phyloP scores from a whole-genome alignment of 2,888 invertebrate genomes.

The Parthenolecanium corni region DNA sequence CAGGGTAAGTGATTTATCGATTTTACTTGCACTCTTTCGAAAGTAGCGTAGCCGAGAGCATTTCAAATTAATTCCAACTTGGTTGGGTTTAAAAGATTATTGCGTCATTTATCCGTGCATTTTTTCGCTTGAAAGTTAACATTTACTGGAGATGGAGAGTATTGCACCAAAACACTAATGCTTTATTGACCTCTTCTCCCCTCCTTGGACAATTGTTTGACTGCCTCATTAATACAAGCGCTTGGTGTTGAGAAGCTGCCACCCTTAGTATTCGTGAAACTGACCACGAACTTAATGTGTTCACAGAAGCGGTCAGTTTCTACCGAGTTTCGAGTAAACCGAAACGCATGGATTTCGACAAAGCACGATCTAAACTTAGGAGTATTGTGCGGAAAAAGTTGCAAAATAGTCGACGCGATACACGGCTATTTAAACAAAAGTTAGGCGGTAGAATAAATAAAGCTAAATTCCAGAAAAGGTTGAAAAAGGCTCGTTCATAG shows the following conservation, averaged over 20 bases:
- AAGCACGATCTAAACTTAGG: constrained; percentile 3
- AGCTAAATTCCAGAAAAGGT: constrained; percentile 18
- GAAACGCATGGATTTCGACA: constrained; percentile 6
- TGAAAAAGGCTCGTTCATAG: constrained; percentile 10
- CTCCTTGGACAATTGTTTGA: too few relatives aligned
- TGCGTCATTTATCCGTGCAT: too few relatives aligned
- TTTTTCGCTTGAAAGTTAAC: too few relatives aligned
- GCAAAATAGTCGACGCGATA: constrained; percentile 20
- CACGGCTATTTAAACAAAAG: constrained; percentile 13
- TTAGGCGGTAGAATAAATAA: constrained; percentile 19
- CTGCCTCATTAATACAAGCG: too few relatives aligned
- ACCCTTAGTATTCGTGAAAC: too few relatives aligned
- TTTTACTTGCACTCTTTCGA: neutral
- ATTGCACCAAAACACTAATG: too few relatives aligned
- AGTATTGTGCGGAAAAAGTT: constrained; percentile 18
- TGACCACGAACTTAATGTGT: neutral
- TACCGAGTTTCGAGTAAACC: neutral
- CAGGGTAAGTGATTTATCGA: constrained; percentile 21
- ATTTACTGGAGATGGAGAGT: too few relatives aligned
- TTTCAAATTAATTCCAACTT: too few relatives aligned
- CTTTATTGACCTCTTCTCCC: too few relatives aligned
- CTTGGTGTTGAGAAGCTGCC: too few relatives aligned
- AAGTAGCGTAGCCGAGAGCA: too few relatives aligned
- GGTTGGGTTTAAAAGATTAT: too few relatives aligned
- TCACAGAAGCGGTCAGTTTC: constrained; percentile 11